Base-by-base conservation (phyloP, 2,113 vertebrate genomes). In the Emydura subglobosa region DNA sequence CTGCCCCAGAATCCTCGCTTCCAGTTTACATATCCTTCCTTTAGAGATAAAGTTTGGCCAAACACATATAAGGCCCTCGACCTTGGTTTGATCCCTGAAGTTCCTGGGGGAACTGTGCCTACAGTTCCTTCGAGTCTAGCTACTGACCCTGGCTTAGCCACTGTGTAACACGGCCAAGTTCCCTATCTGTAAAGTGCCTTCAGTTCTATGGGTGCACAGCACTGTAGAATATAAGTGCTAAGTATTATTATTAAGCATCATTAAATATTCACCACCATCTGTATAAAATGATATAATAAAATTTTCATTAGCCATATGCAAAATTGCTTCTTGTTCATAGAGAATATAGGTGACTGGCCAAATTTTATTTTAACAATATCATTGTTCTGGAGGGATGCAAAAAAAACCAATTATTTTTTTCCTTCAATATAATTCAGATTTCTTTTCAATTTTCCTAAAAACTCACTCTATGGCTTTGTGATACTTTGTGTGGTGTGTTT, bases 241-340 rank as follows among this genome's bases (percentile, higher is more conserved):
- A 93, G 88, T 61, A 93, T 89, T 92, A 95, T 95, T 95, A 96
- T 93, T 96, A 97, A 94, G 89, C 90, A 91, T 90, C 17, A 96
- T 94, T 87, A 97, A 96, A 97, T 94, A 96, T 95, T 97, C 49
- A 95, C 93, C 90, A 87, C 92, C 93, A 97, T 94, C 93, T 97
- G 96, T 57, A 79, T 91, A 94, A 86, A 85, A 79, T 53, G 68
- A 34, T 89, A 16, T 92, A 72, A 97, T 95, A 87, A 96, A 96
- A 94, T 93, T 97, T 97, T 96, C 93, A 96, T 95, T 94, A 89
- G 95, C 94, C 94, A 95, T 92, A 97, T 88, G 91, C 82, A 96
- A 96, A 95, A 86, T 74, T 92, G 82, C 74, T 72, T 55, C 57
- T 96, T 92, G 68, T 44, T 87, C 79, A 59, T 84, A 50, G 14